phyloP scores from a whole-genome alignment of 2,113 vertebrate species.

The Promerops cafer region DNA sequence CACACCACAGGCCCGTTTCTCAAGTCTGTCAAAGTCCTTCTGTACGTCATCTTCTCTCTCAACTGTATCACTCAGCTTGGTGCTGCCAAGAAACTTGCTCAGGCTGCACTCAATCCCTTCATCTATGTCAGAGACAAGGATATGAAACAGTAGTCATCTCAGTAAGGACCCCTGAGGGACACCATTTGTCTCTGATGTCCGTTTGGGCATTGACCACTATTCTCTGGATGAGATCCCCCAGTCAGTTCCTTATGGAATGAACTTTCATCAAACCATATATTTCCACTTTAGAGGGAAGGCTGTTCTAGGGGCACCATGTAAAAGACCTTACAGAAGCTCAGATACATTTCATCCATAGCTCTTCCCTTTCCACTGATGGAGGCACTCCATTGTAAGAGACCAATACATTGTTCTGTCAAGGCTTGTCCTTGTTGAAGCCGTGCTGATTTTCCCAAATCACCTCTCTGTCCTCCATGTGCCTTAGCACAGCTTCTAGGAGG shows the following conservation, averaged over 20 bases:
- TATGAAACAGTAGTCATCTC: neutral
- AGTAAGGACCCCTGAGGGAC: neutral
- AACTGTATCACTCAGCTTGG: too few relatives aligned
- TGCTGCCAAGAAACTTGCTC: neutral
- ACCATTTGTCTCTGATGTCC: neutral
- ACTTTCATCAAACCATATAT: neutral
- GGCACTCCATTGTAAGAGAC: neutral
- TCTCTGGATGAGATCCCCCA: neutral
- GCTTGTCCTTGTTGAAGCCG: neutral
- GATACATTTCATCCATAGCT: accelerated
- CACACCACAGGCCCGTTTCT: too few relatives aligned
- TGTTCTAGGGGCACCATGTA: neutral
- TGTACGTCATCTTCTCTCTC: neutral
- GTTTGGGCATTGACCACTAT: neutral
- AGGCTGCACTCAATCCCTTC: neutral
- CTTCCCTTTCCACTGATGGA: neutral
- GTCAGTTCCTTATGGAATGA: neutral
- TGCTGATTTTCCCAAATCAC: neutral
- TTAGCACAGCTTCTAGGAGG: neutral
- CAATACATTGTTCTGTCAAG: neutral
- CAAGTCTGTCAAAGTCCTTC: neutral
- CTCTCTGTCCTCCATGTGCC: neutral
- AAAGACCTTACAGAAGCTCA: neutral
- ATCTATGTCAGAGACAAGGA: neutral
- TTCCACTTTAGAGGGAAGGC: neutral